Evolutionary conservation across 2,888 invertebrate species (phyloP).

Genomic region (Endotricha flammealis): DNA sequence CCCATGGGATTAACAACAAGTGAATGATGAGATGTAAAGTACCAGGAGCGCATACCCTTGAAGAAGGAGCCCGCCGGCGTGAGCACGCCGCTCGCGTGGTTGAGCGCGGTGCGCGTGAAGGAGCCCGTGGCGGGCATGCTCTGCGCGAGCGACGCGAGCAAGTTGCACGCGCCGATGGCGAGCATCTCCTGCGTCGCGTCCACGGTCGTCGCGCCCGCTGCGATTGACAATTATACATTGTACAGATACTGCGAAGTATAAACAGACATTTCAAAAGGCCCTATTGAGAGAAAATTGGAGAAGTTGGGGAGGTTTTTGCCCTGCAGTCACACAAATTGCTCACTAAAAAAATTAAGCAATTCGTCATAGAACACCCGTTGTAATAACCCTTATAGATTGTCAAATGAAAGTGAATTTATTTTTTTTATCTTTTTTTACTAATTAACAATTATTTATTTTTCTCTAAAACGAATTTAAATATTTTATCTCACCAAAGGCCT

Average conservation of each 20-base stretch:
- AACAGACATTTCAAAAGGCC: too few species aligned
- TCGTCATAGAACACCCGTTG: neutral
- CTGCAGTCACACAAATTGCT: too few species aligned
- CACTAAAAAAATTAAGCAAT: neutral
- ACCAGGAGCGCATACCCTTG: slow-evolving; percentile 77
- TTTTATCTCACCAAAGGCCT: slow-evolving; percentile 84
- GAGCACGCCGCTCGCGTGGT: slow-evolving; percentile 92
- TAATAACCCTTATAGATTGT: too few species aligned
- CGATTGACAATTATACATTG: slow-evolving; percentile 12
- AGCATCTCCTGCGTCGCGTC: slow-evolving; percentile 95
- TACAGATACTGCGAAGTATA: too few species aligned
- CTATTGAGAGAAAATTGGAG: too few species aligned
- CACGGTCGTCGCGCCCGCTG: slow-evolving; percentile 85
- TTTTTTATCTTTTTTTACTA: too few species aligned
- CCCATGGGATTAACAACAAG: too few species aligned
- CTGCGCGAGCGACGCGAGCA: slow-evolving; percentile 87
- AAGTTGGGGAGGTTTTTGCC: too few species aligned
- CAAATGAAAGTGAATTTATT: too few species aligned
- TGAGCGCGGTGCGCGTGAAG: slow-evolving; percentile 92
- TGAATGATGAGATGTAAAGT: too few species aligned
- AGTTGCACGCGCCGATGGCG: slow-evolving; percentile 89
- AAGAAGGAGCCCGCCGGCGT: slow-evolving; percentile 89
- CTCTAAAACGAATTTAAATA: too few species aligned
- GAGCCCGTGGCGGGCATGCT: slow-evolving; percentile 94
- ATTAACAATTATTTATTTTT: too few species aligned